Base-by-base conservation (phyloP, 2,113 vertebrate species). In the Notechis scutatus region DNA sequence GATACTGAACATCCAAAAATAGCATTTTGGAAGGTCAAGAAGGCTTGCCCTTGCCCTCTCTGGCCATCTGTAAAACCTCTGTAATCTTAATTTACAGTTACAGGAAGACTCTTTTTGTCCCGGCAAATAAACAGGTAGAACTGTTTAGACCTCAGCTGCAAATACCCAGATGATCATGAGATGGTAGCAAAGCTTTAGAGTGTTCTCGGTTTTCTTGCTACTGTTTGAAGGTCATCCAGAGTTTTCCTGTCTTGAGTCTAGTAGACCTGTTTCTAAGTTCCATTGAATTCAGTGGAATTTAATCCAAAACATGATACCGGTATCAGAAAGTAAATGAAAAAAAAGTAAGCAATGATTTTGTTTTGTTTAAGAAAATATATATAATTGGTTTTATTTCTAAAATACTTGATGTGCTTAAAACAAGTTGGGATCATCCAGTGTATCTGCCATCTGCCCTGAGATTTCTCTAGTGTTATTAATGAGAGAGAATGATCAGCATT, bases 11-110 rank as follows among this genome's bases (percentile, higher is more conserved):
- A 88, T 88, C 90, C 93, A 94, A 93, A 96, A 96, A 96, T 96
- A 97, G 92, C 92, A 93, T 61, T 87, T 57, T 85, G 92, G 94
- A 97, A 97, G 94, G 95, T 95, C 94, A 94, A 50, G 55, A 92
- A 89, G 94, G 88, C 92, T 26, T 45, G 85, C 93, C 93, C 90
- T 90, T 95, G 50, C 47, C 47, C 91, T 23, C 14, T 39, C 34
- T 81, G 34, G 14, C 56, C 1, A 2, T 0, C 61, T 50, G 42
- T 89, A 64, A 69, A 90, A 92, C 56, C 34, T 95, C 93, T 92
- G 85, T 61, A 8, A 88, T 95, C 94, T 94, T 88, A 52, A 92
- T 85, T 92, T 89, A 85, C 47, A 56, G 7, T 61, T 74, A 59
- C 74, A 87, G 93, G 56, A 23, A 64, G 24, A 88, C 5, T 88